Conservation (phyloP, 2,888 invertebrate species). For the Pristionchus fissidentatus region DNA sequence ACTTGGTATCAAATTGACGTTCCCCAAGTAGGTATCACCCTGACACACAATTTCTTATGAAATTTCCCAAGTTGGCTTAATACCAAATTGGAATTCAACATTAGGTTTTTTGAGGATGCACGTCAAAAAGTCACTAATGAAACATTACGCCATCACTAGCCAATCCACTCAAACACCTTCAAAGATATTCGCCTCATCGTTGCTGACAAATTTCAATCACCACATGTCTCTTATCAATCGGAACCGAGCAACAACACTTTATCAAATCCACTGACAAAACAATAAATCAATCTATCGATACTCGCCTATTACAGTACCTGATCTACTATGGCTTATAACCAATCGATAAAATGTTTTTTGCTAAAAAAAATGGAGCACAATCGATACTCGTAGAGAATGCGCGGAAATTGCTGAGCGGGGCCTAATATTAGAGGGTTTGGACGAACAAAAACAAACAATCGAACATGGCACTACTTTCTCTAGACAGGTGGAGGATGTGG, state of each 20-base stretch:
- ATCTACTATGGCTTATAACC: conserved; percentile 6
- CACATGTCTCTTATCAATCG: neutral
- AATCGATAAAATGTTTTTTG: too few species aligned
- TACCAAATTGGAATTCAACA: too few species aligned
- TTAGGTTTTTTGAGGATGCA: too few species aligned
- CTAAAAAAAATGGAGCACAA: neutral
- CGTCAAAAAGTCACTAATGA: too few species aligned
- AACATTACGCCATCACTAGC: too few species aligned
- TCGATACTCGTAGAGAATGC: neutral
- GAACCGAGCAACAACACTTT: conserved; percentile 11
- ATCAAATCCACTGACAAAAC: conserved; percentile 4
- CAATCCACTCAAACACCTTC: too few species aligned
- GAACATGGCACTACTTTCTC: conserved; percentile 23
- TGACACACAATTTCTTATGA: too few species aligned
- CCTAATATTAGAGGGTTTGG: too few species aligned
- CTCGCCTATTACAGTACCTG: conserved; percentile 4
- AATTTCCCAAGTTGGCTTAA: too few species aligned
- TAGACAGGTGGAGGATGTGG: too few species aligned
- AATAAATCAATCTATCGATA: conserved; percentile 36
- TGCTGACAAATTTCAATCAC: conserved; percentile 9
- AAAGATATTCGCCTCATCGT: conserved; percentile 9
- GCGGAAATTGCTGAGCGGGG: neutral
- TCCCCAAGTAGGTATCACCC: too few species aligned
- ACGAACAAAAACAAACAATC: neutral
- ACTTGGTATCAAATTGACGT: too few species aligned